These are phyloP conservation scores for Mystacornis crossleyi DNA, from an alignment of 2,113 vertebrate species.

Conservation along the genomic window DNA sequence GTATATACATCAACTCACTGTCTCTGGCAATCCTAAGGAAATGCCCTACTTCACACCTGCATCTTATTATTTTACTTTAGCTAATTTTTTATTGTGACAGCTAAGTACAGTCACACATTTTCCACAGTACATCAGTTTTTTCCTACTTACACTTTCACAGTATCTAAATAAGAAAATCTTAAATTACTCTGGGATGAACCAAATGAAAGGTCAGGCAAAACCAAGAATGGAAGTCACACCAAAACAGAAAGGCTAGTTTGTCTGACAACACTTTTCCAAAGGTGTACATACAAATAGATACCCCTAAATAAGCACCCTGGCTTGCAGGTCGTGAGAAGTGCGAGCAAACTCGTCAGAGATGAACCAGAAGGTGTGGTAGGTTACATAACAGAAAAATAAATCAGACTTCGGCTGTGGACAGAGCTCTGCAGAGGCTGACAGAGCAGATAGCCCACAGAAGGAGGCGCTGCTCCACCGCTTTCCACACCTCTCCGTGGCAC, in stretches of 20 bases:
- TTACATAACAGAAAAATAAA: not conserved
- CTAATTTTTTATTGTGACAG: not conserved
- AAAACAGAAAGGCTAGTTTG: not conserved
- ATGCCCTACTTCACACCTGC: not conserved
- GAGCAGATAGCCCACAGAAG: not conserved
- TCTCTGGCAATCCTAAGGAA: not conserved
- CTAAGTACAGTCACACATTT: not conserved
- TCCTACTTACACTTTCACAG: not conserved
- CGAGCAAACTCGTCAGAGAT: not conserved
- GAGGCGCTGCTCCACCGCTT: constrained; percentile 56
- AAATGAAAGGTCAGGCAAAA: not conserved
- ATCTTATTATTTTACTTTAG: not conserved
- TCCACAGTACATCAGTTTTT: not conserved
- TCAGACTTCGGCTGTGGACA: not conserved
- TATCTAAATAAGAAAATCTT: not conserved
- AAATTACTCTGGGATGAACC: not conserved
- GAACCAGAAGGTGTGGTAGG: not conserved
- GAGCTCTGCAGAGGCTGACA: accelerated
- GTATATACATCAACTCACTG: not conserved
- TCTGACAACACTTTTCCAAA: not conserved
- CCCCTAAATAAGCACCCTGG: not conserved
- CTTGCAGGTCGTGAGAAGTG: accelerated
- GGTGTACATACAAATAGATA: not conserved
- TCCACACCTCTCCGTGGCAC: not conserved
- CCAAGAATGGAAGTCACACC: not conserved